Percentiles rank a stretch among this genome's conserved stretches.
phyloP scores from a whole-genome alignment of 2,113 vertebrate genomes.

The Lipotes vexillifer region DNA sequence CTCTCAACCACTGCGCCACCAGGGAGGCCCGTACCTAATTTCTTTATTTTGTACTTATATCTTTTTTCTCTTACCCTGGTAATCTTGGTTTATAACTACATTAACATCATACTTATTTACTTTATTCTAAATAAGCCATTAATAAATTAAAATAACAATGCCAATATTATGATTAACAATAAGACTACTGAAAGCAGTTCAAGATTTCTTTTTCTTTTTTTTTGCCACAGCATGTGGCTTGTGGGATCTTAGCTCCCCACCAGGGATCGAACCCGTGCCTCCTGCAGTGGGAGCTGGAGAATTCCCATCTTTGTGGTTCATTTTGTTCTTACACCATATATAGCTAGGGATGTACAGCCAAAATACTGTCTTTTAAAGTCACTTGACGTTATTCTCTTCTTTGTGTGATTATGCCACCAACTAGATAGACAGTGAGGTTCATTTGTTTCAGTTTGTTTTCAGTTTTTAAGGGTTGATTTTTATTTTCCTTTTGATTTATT shows the following conservation, averaged over 20 bases:
- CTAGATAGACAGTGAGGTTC: background rate
- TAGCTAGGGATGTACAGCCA: background rate
- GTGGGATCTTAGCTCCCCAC: background rate
- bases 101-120: background rate
- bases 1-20: no score
- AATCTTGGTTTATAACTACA: background rate
- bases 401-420: background rate
- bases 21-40: no score
- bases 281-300: background rate
- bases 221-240: background rate
- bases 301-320: background rate
- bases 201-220: background rate
- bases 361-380: background rate
- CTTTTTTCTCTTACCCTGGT: background rate
- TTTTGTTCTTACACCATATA: background rate
- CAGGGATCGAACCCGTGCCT: background rate
- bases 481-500: background rate
- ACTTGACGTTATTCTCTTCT: background rate
- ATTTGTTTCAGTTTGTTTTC: constrained; percentile 5
- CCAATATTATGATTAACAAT: background rate
- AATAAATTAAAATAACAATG: background rate
- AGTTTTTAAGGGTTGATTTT: background rate
- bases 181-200: background rate
- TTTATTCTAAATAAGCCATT: background rate
- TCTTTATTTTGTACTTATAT: background rate